Base-by-base conservation (phyloP, 2,113 vertebrate species). In the Nesogale talazaci region DNA sequence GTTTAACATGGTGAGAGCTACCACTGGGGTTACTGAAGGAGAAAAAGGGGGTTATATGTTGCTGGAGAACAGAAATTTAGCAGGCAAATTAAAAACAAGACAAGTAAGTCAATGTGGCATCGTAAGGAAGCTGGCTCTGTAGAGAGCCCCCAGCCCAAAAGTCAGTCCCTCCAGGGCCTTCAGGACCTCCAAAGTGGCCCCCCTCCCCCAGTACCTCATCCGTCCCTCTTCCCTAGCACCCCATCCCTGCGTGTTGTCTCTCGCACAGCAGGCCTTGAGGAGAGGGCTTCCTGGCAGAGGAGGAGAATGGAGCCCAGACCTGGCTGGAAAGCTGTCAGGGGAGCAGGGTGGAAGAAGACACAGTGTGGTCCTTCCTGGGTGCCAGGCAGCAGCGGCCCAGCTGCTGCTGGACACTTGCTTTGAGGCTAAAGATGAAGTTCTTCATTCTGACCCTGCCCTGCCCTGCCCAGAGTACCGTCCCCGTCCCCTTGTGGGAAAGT, bases 1-100 rank as follows among this genome's bases (percentile, higher is more conserved):
- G 96, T 96, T 97, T 97, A 96, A 94, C 86, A 83, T 1, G 0
- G 86, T 80, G 94, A 87, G 94, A 97, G 83, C 75, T 81, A 95
- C 96, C 83, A 92, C 79, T 93, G 94, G 93, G 82, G 93, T 93
- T 95, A 91, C 9, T 74, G 75, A 92, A 36, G 36, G 92, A 94
- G 93, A 96, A 95, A 96, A 97, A 78, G 27, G 27, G 85, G 93
- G 94, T 89, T 95, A 94, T 59, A 88, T 36, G 67, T 65, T 83
- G 94, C 84, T 94, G 83, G n/a, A 96, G 82, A 81, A 96, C 70
- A 94, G 89, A 94, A 94, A 96, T 74, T 90, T 93, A 84, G 59
- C 81, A 81, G 57, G 72, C 87, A 93, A 93, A 92, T 94, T 90
- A 69, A 79, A 96, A 95, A 81, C 36, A 80, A 96, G 86, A 89